Evolutionary conservation across 2,888 invertebrate genomes (phyloP), one percentile per base, ranked within the genome.

Genomic region (Meloe dianella): DNA sequence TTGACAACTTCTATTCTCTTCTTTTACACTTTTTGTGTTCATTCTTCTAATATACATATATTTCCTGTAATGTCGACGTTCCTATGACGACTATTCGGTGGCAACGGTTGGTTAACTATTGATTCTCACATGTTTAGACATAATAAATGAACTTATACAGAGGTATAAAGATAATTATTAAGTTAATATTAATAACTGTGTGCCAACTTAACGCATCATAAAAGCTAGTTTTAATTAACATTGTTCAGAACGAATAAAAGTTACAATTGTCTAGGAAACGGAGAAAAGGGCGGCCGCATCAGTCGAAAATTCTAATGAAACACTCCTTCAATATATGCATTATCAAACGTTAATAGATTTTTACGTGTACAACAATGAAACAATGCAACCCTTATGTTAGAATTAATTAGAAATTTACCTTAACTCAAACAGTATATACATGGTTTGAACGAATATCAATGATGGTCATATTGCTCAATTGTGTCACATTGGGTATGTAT

Each of bases 401-500:
- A n/a, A n/a, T n/a, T n/a, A n/a, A n/a, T n/a, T n/a, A n/a, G n/a
- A n/a, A 64, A 17, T 47, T 62, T 27, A 60, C 89, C 90, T 90
- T 91, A 90, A 91, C 88, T 82, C 62, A 63, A 70, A 66, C 73
- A 71, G 79, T 84, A 85, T 29, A 38, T 41, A 41, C 41, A 96
- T 99, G 98, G 98, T 99, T 99, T 87, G 99, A 99, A 87, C 90
- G 98, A 76, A 88, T 98, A 80, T 98, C 97, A 80, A 99, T 99
- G 95, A 88, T 96, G 85, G 97, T 98, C 73, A 99, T 99, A 81
- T 87, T 99, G 77, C 88, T 99, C 81, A 99, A 99, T 88, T 99
- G 99, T 87, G 89, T 99, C 75, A 99, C 99, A 14, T 88, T 99
- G 80, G 99, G 99, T 70, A 98, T 99, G 98, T 99, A 98, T 86